phyloP scores from a whole-genome alignment of 2,797 vertebrate genomes.

The Xenopus petersii region DNA sequence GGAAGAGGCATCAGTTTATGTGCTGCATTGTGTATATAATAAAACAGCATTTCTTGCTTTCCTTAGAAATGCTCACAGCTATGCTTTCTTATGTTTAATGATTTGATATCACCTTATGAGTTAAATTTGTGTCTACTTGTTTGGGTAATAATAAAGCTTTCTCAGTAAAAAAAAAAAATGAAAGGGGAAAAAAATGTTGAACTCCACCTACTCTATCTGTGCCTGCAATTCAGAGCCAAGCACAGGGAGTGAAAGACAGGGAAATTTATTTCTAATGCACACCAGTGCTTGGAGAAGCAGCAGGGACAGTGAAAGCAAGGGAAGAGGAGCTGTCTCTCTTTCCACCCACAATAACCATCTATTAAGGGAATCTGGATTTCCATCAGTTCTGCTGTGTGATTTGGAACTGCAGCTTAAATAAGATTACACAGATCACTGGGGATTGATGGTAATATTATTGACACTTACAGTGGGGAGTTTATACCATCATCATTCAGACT shows the following conservation, averaged over 20 bases:
- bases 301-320: slow-evolving; percentile 55
- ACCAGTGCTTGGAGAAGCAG: slow-evolving; percentile 67
- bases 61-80: too few relatives aligned
- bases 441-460: slow-evolving; percentile 68
- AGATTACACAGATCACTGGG: slow-evolving; percentile 66
- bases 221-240: slow-evolving; percentile 67
- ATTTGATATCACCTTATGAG: not conserved
- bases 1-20: too few relatives aligned
- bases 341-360: slow-evolving; percentile 49
- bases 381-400: slow-evolving; percentile 61
- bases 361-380: slow-evolving; percentile 52
- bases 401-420: slow-evolving; percentile 69
- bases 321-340: slow-evolving; percentile 53
- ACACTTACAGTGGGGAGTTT: slow-evolving; percentile 61
- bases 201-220: slow-evolving; percentile 77
- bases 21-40: too few relatives aligned
- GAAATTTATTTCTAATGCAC: slow-evolving; percentile 73
- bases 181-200: slow-evolving; percentile 55
- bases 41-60: too few relatives aligned
- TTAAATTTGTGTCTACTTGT: slow-evolving; percentile 13
- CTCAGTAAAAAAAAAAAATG: slow-evolving; percentile 16
- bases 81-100: not conserved
- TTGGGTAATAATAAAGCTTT: slow-evolving; percentile 36
- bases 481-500: slow-evolving; percentile 70
- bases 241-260: slow-evolving; percentile 68